These are phyloP conservation scores for Albula goreensis DNA, from an alignment of 2,113 vertebrate species.

Conservation along the genomic window DNA sequence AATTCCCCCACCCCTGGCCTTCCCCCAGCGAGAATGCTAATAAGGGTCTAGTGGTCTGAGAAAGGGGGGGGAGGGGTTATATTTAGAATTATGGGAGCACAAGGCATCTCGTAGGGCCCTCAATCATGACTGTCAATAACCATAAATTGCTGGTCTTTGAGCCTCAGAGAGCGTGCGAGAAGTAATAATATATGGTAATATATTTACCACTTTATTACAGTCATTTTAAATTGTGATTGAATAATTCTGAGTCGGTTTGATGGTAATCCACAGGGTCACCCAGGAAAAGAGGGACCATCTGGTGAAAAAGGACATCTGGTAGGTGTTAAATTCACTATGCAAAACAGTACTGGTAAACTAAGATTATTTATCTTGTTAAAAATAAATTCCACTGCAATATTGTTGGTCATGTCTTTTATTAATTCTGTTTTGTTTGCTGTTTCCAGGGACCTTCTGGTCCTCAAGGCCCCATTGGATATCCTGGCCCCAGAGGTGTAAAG, in stretches of 20 bases:
- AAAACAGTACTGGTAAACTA: background rate
- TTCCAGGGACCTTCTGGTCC: slow-evolving; percentile 87
- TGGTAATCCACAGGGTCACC: slow-evolving; percentile 82
- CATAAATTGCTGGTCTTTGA: background rate
- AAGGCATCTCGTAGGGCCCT: slow-evolving; percentile 23
- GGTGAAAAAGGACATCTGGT: slow-evolving; percentile 94
- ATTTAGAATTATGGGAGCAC: slow-evolving; percentile 7
- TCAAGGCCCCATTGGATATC: slow-evolving; percentile 93
- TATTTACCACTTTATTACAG: background rate
- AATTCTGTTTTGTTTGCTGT: slow-evolving; percentile 16
- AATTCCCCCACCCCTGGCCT: slow-evolving; percentile 36
- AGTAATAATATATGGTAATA: no score
- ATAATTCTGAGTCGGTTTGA: slow-evolving; percentile 49
- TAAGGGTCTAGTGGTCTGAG: background rate
- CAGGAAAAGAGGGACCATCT: slow-evolving; percentile 91
- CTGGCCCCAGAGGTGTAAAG: slow-evolving; percentile 92
- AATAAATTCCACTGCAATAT: background rate
- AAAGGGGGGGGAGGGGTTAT: background rate
- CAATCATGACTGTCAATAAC: background rate
- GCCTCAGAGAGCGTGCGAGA: background rate
- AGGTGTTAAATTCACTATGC: slow-evolving; percentile 16
- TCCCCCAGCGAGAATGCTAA: slow-evolving; percentile 30
- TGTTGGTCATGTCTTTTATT: background rate
- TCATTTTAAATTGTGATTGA: background rate
- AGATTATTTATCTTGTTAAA: background rate